These are phyloP conservation scores for Elegia similella DNA, from an alignment of 2,888 invertebrate species.

Conservation along the genomic window DNA sequence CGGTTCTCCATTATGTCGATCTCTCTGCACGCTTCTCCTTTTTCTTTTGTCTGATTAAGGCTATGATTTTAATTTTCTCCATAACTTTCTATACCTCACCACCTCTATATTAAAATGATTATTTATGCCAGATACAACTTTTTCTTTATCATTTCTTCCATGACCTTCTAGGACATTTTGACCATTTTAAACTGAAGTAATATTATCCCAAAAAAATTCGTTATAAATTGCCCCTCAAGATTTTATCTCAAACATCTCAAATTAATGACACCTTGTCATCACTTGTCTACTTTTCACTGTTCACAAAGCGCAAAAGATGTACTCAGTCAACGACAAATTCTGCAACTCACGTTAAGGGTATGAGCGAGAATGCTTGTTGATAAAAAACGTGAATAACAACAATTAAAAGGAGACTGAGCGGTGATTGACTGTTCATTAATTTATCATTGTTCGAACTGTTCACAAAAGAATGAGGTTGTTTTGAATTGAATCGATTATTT, in stretches of 20 bases:
- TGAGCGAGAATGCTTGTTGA: not conserved
- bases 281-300: not conserved
- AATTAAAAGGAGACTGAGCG: slow-evolving; percentile 19
- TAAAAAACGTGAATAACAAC: slow-evolving; percentile 23
- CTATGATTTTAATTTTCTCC: no score
- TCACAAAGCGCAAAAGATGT: slow-evolving; percentile 1
- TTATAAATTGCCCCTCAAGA: no score
- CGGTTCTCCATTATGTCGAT: no score
- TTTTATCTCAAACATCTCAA: not conserved
- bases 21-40: no score
- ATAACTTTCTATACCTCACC: no score
- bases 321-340: not conserved
- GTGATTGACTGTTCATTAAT: slow-evolving; percentile 9
- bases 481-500: not conserved
- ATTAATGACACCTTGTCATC: slow-evolving; percentile 7
- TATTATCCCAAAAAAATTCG: no score
- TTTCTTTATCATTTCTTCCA: no score
- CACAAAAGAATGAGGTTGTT: not conserved
- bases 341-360: slow-evolving; percentile 10
- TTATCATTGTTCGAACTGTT: not conserved
- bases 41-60: no score
- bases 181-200: no score
- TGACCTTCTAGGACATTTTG: no score
- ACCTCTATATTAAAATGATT: no score
- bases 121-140: no score